phyloP scores from a whole-genome alignment of 2,888 invertebrate species.

The Creontiades dilutus region DNA sequence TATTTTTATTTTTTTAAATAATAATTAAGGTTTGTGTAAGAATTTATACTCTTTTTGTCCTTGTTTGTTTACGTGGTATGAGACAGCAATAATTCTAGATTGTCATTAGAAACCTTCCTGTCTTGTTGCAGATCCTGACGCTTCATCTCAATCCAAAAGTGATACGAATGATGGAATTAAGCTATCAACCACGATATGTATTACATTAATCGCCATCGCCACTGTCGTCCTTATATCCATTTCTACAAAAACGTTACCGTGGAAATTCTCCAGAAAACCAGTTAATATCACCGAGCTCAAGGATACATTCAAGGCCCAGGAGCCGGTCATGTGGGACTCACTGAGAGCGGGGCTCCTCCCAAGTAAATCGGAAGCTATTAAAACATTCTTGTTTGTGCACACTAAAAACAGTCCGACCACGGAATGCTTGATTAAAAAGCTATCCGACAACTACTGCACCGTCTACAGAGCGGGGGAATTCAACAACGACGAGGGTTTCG shows the following conservation, averaged over 20 bases:
- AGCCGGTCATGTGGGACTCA: conserved; percentile 46
- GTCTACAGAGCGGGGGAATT: conserved; percentile 42
- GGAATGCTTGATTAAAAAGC: conserved; percentile 55
- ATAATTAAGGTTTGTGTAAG: no score
- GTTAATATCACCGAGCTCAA: conserved; percentile 29
- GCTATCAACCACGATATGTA: no score
- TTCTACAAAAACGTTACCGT: not conserved
- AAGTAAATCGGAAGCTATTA: conserved; percentile 37
- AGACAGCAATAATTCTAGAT: no score
- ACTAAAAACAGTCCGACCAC: conserved; percentile 18
- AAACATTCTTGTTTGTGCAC: conserved; percentile 64
- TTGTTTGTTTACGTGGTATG: no score
- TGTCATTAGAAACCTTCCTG: no score
- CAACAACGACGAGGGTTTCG: conserved; percentile 4
- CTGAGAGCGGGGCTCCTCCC: conserved; percentile 21
- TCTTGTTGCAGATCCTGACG: no score
- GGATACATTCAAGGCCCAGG: conserved; percentile 16
- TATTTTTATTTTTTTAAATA: no score
- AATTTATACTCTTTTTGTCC: no score
- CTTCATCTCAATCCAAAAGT: no score
- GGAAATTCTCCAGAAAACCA: not conserved
- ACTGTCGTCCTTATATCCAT: not conserved
- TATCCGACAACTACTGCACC: conserved; percentile 51
- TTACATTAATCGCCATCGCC: not conserved
- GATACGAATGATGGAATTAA: no score